Evolutionary conservation across 2,888 invertebrate species (phyloP), one percentile per base, ranked within the genome.

Genomic region (Parthenolecanium corni): DNA sequence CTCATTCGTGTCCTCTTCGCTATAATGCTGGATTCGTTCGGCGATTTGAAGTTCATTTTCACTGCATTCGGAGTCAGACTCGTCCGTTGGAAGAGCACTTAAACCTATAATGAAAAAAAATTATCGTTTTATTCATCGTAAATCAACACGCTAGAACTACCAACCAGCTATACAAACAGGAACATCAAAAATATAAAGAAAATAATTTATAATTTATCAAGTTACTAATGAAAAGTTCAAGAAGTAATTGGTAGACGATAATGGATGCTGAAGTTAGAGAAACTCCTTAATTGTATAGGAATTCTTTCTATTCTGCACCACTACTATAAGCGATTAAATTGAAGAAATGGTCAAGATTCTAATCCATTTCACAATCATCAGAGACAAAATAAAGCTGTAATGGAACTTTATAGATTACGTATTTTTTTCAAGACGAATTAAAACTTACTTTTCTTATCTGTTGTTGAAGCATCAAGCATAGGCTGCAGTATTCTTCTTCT

Each of bases 401-500:
- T n/a, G n/a, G n/a, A n/a, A n/a, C n/a, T n/a, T n/a, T n/a, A n/a
- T n/a, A n/a, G n/a, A n/a, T n/a, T n/a, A n/a, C n/a, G n/a, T n/a
- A n/a, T n/a, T n/a, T n/a, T n/a, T n/a, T n/a, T n/a, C n/a, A n/a
- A n/a, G n/a, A n/a, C n/a, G n/a, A n/a, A 40, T n/a, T 3, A 46
- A 16, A 47, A 46, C 44, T 51, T 65, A 69, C 68, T 68, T 58
- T 65, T 56, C 14, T 66, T 64, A 65, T 69, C 69, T 38, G 78
- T 76, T 21, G 79, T 79, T 52, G 81, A 81, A 14, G 81, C 82
- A 72, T 93, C 92, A 53, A 93, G 74, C 92, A 93, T 94, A 0
- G 93, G 93, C 73, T 92, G 92, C 61, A 93, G 77, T 69, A 93
- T 93, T 68, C 93, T 78, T 64, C 94, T 80, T 40, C 94, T 78